phyloP scores from a whole-genome alignment of 2,113 vertebrate species.

The Eudyptes chrysolophus region DNA sequence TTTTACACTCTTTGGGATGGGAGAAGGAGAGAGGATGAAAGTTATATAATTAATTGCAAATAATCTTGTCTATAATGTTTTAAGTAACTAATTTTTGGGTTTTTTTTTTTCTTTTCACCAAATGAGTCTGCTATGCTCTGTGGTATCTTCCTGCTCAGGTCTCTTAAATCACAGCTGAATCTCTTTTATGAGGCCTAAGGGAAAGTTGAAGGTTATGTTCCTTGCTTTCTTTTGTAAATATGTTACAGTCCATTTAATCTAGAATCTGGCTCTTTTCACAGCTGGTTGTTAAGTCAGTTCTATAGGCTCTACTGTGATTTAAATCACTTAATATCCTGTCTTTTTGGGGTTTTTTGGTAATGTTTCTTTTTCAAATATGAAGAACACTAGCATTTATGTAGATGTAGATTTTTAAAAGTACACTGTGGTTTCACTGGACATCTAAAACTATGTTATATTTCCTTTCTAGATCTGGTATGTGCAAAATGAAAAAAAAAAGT shows the following conservation, averaged over 20 bases:
- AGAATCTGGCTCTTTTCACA: slow-evolving; percentile 40
- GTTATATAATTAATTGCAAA: neutral
- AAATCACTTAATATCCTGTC: slow-evolving; percentile 51
- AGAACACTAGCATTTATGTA: neutral
- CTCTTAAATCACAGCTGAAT: slow-evolving; percentile 55
- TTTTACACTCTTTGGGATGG: neutral
- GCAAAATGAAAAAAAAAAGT: neutral
- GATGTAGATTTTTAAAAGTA: neutral
- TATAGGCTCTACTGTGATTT: slow-evolving; percentile 37
- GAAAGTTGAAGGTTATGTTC: slow-evolving; percentile 50
- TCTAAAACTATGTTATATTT: neutral
- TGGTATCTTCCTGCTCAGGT: neutral
- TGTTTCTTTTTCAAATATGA: neutral
- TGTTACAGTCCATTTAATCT: slow-evolving; percentile 35
- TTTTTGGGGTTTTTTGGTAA: neutral
- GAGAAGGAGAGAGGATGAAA: neutral
- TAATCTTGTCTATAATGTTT: neutral
- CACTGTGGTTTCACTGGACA: neutral
- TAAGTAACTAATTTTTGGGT: neutral
- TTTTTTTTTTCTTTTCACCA: neutral
- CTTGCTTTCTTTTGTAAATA: slow-evolving; percentile 64
- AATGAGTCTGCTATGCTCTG: neutral
- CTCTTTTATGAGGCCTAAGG: slow-evolving; percentile 49
- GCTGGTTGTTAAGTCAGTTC: slow-evolving; percentile 12
- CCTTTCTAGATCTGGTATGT: neutral